Base-by-base conservation (phyloP, 1,140 invertebrate genomes). In the Formica exsecta region DNA sequence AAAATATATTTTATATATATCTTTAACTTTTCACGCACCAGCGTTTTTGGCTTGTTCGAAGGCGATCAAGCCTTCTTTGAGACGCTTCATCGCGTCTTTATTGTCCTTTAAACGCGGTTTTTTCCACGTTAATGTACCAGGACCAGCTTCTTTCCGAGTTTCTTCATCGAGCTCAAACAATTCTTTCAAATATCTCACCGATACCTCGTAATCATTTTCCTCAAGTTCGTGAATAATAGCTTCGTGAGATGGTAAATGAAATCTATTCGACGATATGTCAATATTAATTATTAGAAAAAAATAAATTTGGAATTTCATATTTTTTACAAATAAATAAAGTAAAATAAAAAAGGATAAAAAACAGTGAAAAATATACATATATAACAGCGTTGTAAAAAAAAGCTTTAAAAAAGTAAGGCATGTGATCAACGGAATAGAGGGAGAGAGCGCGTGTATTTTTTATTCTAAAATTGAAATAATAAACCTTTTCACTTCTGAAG, bases 101-200 rank as follows among this genome's bases (percentile, higher is more conserved):
- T 92, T 92, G 51, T 95, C 92, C 11, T 93, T 95, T 3, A 96
- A 90, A 86, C 93, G 92, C 0, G 84, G 81, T 16, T 92, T 91
- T 3, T 80, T 87, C 91, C 87, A 90, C 0, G 65, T 64, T 0
- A 95, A 91, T 16, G 95, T 95, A 16, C 94, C 95, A 1, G 95
- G 94, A 1, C 95, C 96, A 51, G 95, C 94, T 75, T 94, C 89
- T 5, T 89, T 91, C 5, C 95, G 86, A 1, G 95, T 91, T 73
- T 95, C 93, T 32, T 95, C 92, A 65, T 96, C 96, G 8, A 96
- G 93, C n/a, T 95, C 93, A 36, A 96, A 93, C 2, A 96, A 89
- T 76, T 95, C 94, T 84, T 93, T 92, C 3, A 96, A 87, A 71
- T 95, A 96, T 25, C 93, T 90, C 8, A 95, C 94, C 0, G 96